Evolutionary conservation across 2,888 invertebrate species (phyloP), one percentile per base, ranked within the genome.

Genomic region (Tetragnatha montana): DNA sequence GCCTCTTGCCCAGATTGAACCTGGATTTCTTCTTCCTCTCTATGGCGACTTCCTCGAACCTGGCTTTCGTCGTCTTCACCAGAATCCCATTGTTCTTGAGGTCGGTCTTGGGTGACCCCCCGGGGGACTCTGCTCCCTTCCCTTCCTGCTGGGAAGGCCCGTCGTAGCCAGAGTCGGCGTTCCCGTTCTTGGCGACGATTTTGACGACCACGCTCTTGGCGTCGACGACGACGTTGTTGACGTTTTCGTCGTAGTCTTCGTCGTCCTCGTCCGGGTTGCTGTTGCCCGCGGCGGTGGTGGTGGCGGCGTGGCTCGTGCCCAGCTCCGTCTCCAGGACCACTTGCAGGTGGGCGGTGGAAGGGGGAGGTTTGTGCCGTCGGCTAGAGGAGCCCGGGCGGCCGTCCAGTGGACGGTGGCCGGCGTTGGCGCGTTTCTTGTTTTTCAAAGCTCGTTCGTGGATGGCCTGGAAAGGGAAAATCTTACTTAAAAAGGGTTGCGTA

Each of bases 151-250:
- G 87, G 75, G 93, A 93, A 6, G 94, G 96, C 90, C 96, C 95
- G 88, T 96, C 96, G 94, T 97, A 97, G 90, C 97, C 97, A 88
- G 96, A 96, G 94, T 97, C 97, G 94, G 96, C 96, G 95, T 96
- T 97, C 92, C 96, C 96, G 93, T 84, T 19, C 3, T 19, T 75
- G 6, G 80, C 60, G 12, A 68, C 80, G n/a, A 87, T 69, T 76
- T 84, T 84, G 50, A 91, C 78, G 21, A 89, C 49, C 4, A 98
- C 97, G 92, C 98, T 94, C 1, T 97, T 97, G 92, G 97, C 22
- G 71, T 49, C 17, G 12, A n/a, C 17, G 74, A 74, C 51, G 12
- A 87, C 21, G 8, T 14, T n/a, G n/a, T 35, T 74, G 4, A 21
- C 68, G 8, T 81, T 60, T 47, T 80, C 87, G 75, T 95, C 70